Evolutionary conservation across 2,888 invertebrate species (phyloP), one percentile per base, ranked within the genome.

Genomic region (Saturnia japonica): DNA sequence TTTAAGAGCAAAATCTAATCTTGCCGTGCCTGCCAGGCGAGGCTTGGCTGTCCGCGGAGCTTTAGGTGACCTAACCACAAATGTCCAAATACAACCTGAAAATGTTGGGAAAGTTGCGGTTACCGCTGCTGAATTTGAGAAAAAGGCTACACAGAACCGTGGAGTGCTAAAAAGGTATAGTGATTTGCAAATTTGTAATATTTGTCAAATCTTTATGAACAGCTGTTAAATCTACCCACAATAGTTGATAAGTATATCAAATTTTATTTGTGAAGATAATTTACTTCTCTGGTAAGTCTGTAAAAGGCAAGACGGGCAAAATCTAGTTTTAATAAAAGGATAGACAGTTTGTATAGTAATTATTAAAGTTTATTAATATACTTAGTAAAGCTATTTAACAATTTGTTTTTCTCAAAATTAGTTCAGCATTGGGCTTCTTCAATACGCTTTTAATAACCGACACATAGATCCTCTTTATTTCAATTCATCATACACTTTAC

Each of bases 31-130:
- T 8, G 75, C 79, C 0, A 93, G 91, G 74, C 87, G 86, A 75
- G 91, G 89, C 7, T 76, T 89, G 73, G 76, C 82, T 14, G 82
- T 86, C 54, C 89, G 94, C 25, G 93, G 93, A 22, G 92, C 89
- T 60, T 81, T 94, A 45, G 93, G 92, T 14, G 94, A 94, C 74
- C 78, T 94, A 60, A 91, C 89, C 73, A 85, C 88, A 2, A 94
- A 94, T 78, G 84, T 91, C 3, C 90, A 88, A 78, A 77, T 81
- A 3, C 89, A 88, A 73, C 86, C 89, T 8, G 89, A 89, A 28
- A 75, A 86, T 6, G 75, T 81, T 42, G 88, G 89, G 0, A 94
- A 94, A 84, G 87, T 88, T 1, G 88, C 89, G 19, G 83, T 82
- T 68, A 83, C 86, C 40, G 78, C 89, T 22, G 85, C 88, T 0